A percentile compares a stretch with the other conserved stretches of the same genome.
Conservation (phyloP, 2,888 invertebrate species). For the Limnephilus rhombicus region DNA sequence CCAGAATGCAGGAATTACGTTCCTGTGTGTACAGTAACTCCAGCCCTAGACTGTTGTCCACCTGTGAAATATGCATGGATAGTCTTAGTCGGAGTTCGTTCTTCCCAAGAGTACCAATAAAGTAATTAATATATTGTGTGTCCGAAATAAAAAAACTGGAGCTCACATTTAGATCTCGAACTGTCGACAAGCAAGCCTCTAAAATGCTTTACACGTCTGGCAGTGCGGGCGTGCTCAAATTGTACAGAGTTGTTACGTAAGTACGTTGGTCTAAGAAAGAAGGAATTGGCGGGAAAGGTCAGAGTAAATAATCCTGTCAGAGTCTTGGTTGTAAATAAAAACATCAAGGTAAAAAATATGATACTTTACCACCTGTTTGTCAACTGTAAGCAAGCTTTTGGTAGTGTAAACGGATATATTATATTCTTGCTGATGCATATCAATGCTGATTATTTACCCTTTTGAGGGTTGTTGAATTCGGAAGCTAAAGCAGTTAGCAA, state of each 20-base stretch:
- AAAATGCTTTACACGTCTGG: background rate
- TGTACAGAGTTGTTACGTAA: background rate
- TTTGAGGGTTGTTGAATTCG: background rate
- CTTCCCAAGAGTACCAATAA: background rate
- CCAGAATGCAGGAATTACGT: conserved; percentile 72
- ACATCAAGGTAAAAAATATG: background rate
- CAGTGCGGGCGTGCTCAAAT: background rate
- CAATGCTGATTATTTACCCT: too few species aligned
- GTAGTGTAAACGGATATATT: background rate
- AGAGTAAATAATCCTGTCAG: too few species aligned
- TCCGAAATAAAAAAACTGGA: background rate
- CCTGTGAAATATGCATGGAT: conserved; percentile 69
- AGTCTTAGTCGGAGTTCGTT: conserved; percentile 28
- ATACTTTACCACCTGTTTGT: background rate
- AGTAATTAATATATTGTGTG: background rate
- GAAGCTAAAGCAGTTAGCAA: background rate
- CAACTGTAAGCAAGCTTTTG: background rate
- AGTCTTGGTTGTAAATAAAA: background rate
- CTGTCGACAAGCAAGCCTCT: background rate
- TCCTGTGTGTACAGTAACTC: conserved; percentile 73
- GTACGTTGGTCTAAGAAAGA: background rate
- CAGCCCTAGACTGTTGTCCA: conserved; percentile 74
- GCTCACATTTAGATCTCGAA: background rate
- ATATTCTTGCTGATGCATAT: background rate
- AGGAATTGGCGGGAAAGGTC: background rate